phyloP scores from a whole-genome alignment of 2,888 invertebrate genomes.

The Brachycybe producta region DNA sequence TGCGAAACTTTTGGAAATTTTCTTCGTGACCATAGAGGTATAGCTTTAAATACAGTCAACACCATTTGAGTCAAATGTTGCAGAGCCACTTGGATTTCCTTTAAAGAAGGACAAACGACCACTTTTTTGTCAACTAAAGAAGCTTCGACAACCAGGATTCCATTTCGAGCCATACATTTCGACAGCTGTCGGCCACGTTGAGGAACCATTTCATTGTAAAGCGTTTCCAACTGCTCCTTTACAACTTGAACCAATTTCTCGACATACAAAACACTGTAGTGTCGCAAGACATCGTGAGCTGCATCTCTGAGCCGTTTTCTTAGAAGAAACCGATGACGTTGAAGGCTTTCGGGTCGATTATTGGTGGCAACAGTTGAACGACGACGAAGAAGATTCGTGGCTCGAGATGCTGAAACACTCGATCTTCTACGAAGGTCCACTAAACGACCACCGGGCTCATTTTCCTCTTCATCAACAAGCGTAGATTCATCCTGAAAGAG shows the following conservation, averaged over 20 bases:
- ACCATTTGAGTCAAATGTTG: slow-evolving; percentile 69
- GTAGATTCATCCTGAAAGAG: slow-evolving; percentile 1
- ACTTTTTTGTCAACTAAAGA: slow-evolving; percentile 77
- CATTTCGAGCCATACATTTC: no score
- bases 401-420: no score
- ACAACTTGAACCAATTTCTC: not conserved
- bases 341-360: slow-evolving; percentile 2
- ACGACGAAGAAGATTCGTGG: no score
- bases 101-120: slow-evolving; percentile 70
- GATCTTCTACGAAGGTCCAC: no score
- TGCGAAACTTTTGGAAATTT: slow-evolving; percentile 28
- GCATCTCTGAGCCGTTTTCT: slow-evolving; percentile 12
- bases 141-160: slow-evolving; percentile 62
- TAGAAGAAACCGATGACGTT: slow-evolving; percentile 7
- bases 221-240: slow-evolving; percentile 2
- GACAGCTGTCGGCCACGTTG: slow-evolving; percentile 18
- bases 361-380: not conserved
- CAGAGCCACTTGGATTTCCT: slow-evolving; percentile 79
- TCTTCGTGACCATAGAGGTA: slow-evolving; percentile 80
- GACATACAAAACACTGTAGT: slow-evolving; percentile 8
- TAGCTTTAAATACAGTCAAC: slow-evolving; percentile 72
- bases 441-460: not conserved
- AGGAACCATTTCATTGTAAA: not conserved
- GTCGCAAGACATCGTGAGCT: slow-evolving; percentile 8
- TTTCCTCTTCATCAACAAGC: not conserved